Percentiles rank a stretch among this genome's conserved stretches.
Conservation (phyloP, 1,140 invertebrate genomes). For the Apolygus lucorum region DNA sequence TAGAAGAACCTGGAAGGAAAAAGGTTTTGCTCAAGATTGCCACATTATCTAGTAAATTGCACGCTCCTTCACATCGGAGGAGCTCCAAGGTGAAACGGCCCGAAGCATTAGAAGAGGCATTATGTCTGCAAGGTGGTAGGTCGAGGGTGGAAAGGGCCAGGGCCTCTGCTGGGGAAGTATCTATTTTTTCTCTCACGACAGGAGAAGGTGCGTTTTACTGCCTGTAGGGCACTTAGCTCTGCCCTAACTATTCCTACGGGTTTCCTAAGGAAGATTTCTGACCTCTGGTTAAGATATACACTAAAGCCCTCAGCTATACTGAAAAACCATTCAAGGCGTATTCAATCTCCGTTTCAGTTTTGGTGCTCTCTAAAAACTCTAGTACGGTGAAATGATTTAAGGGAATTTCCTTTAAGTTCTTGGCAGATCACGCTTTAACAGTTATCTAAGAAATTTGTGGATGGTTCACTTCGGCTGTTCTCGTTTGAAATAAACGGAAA, state of each 20-base stretch:
- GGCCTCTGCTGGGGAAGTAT: no score
- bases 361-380: no score
- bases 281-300: slow-evolving; percentile 10
- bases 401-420: no score
- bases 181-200: not conserved
- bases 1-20: slow-evolving; percentile 2
- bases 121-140: not conserved
- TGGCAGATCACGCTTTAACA: no score
- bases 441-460: no score
- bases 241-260: not conserved
- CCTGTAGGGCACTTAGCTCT: slow-evolving; percentile 17
- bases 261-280: slow-evolving; percentile 5
- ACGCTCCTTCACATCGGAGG: not conserved
- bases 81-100: not conserved
- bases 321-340: no score
- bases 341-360: no score
- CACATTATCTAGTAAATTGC: slow-evolving; percentile 6
- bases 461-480: no score
- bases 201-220: slow-evolving; percentile 13
- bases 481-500: no score
- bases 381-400: no score
- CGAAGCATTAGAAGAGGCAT: slow-evolving; percentile 18
- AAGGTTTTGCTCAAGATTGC: slow-evolving; percentile 1
- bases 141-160: no score
- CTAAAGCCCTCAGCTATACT: no score